Evolutionary conservation across 2,888 invertebrate species (phyloP).

Genomic region (Lepidocyrtinus sp.): DNA sequence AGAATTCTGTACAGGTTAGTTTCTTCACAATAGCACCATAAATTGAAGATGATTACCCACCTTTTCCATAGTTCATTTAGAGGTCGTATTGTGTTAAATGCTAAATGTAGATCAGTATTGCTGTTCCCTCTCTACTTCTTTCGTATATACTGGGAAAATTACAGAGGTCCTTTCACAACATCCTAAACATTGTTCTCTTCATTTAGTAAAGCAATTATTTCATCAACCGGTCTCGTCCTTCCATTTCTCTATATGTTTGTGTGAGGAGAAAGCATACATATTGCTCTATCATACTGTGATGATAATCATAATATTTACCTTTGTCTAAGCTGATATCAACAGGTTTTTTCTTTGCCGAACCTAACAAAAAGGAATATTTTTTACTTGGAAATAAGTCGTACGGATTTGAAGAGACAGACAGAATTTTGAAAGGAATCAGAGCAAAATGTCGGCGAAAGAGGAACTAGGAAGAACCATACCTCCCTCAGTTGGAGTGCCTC

Average conservation of each 20-base stretch:
- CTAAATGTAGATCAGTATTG: neutral
- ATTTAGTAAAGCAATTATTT: neutral
- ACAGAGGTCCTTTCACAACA: conserved; percentile 8
- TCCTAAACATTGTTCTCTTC: neutral
- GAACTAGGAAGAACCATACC: neutral
- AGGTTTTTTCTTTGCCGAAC: neutral
- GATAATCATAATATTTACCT: too few relatives aligned
- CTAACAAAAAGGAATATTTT: neutral
- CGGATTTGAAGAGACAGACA: too few relatives aligned
- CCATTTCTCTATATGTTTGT: too few relatives aligned
- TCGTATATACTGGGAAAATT: too few relatives aligned
- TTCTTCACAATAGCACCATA: neutral
- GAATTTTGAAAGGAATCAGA: neutral
- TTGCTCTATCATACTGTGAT: too few relatives aligned
- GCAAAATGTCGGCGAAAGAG: neutral
- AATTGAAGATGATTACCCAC: neutral
- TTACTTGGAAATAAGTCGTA: neutral
- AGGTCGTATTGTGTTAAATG: neutral
- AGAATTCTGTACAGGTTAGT: too few relatives aligned
- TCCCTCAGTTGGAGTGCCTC: neutral
- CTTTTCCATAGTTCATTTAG: neutral
- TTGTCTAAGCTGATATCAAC: neutral
- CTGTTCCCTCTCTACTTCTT: neutral
- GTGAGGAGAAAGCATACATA: too few relatives aligned
- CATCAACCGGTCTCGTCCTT: too few relatives aligned